Conservation (phyloP, 2,113 vertebrate species). For the Odontophorus gujanensis region DNA sequence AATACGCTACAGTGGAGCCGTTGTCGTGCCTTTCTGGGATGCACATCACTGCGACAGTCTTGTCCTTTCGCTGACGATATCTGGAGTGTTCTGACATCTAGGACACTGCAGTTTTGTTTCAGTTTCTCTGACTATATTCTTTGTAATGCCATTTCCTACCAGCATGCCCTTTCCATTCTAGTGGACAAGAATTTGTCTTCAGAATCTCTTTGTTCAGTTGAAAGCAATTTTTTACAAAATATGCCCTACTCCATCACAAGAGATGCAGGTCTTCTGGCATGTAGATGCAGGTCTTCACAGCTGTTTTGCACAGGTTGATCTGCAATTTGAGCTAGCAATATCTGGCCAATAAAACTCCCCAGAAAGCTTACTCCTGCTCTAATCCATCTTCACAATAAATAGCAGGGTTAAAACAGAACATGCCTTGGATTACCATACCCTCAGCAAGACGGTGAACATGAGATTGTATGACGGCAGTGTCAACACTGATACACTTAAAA, state of each 20-base stretch:
- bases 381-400: neutral
- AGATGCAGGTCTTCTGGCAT: neutral
- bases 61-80: constrained; percentile 27
- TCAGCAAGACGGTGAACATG: neutral
- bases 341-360: neutral
- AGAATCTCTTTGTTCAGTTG: neutral
- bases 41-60: constrained; percentile 16
- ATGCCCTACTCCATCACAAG: neutral
- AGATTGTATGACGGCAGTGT: neutral
- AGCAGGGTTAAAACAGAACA: neutral
- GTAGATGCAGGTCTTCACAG: neutral
- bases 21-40: constrained; percentile 49
- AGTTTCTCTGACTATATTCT: constrained; percentile 59
- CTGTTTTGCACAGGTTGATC: neutral
- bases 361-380: neutral
- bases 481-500: neutral
- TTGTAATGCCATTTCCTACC: constrained; percentile 30
- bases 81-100: neutral
- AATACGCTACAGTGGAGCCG: constrained; percentile 38
- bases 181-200: neutral
- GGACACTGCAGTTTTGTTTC: constrained; percentile 67
- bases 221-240: neutral
- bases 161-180: constrained; percentile 13
- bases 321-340: neutral
- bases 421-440: neutral